These are phyloP conservation scores for Gavia stellata DNA, from an alignment of 2,113 vertebrate genomes.

Conservation along the genomic window DNA sequence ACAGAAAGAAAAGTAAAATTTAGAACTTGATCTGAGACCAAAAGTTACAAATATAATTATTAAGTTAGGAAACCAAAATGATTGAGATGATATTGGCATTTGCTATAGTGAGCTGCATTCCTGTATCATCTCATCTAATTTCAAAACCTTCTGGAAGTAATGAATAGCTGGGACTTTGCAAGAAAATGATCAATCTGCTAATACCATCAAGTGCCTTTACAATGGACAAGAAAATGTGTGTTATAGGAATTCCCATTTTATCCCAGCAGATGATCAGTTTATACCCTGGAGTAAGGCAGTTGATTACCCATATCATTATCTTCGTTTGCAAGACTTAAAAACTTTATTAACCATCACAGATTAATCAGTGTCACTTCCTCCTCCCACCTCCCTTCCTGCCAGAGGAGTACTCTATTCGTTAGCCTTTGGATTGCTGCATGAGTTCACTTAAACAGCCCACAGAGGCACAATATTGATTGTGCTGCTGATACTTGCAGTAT, in stretches of 20 bases:
- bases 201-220: slow-evolving; percentile 1
- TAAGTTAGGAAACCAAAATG: neutral
- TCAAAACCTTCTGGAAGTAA: slow-evolving; percentile 17
- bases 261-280: slow-evolving; percentile 20
- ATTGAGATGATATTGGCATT: slow-evolving; percentile 7
- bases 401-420: neutral
- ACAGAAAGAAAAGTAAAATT: neutral
- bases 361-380: slow-evolving; percentile 24
- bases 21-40: neutral
- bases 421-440: neutral
- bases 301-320: slow-evolving; percentile 25
- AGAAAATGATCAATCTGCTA: slow-evolving; percentile 25
- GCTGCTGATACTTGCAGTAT: neutral
- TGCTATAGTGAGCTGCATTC: neutral
- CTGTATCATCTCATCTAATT: neutral
- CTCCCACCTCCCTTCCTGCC: neutral
- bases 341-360: neutral
- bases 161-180: neutral
- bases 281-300: neutral
- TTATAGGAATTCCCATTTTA: slow-evolving; percentile 34
- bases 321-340: slow-evolving; percentile 13
- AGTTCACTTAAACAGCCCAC: neutral
- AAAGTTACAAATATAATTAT: neutral
- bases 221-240: slow-evolving; percentile 18
- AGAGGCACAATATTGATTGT: neutral